phyloP scores from a whole-genome alignment of 2,113 vertebrate genomes.

The Paedocypris sp. region DNA sequence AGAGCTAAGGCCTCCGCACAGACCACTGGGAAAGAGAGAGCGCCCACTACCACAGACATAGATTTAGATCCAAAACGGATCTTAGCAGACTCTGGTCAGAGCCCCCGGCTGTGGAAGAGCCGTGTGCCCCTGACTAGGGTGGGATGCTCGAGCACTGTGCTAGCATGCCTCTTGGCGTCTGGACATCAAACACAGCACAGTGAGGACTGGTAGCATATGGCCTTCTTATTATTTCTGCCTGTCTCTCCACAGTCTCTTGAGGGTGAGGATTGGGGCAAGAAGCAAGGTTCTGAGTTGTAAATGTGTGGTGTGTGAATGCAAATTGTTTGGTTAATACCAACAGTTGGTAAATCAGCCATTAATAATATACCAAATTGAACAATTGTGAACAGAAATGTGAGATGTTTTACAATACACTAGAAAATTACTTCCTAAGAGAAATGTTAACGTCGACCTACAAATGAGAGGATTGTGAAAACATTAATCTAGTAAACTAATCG shows the following conservation, averaged over 20 bases:
- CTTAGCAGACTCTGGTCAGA: constrained; percentile 11
- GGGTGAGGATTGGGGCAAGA: constrained; percentile 5
- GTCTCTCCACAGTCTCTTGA: neutral
- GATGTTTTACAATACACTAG: too few relatives aligned
- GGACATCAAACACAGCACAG: constrained; percentile 46
- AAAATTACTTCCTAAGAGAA: too few relatives aligned
- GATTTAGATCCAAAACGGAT: constrained; percentile 10
- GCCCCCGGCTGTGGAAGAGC: constrained; percentile 11
- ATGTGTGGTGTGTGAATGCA: neutral
- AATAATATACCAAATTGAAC: neutral
- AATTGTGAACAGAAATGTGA: too few relatives aligned
- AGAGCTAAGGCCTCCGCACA: constrained; percentile 45
- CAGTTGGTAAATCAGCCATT: neutral
- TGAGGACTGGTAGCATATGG: constrained; percentile 49
- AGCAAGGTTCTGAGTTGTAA: constrained; percentile 12
- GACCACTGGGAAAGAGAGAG: constrained; percentile 6
- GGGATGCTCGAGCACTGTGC: constrained; percentile 41
- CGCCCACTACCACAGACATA: constrained; percentile 2
- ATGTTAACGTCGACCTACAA: too few relatives aligned
- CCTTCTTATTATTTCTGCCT: constrained; percentile 35
- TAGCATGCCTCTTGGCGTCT: constrained; percentile 51
- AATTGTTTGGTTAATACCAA: neutral
- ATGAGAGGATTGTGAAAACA: too few relatives aligned
- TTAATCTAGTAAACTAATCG: too few relatives aligned
- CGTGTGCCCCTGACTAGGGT: constrained; percentile 2